Conservation (phyloP, 2,888 invertebrate species). For the Troilus luridus region DNA sequence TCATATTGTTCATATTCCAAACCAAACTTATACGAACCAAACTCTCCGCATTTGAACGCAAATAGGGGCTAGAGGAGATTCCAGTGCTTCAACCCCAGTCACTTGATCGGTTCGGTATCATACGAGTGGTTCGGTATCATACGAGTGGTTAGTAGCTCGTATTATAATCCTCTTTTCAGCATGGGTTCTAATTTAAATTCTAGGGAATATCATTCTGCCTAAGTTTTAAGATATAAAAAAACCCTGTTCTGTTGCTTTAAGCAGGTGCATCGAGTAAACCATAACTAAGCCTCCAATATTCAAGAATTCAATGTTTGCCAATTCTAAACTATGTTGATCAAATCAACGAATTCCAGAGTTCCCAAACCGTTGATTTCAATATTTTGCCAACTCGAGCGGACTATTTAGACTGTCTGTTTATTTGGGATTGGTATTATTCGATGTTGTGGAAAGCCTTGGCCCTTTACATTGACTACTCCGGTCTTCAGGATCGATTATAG, state of each 20-base stretch:
- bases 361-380: not conserved
- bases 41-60: too few species aligned
- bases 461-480: not conserved
- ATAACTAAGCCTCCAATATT: not conserved
- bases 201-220: not conserved
- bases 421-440: not conserved
- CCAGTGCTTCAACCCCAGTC: too few species aligned
- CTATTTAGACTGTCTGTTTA: not conserved
- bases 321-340: not conserved
- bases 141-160: too few species aligned
- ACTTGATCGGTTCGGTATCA: too few species aligned
- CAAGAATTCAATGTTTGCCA: not conserved
- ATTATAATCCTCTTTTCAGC: too few species aligned
- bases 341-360: not conserved
- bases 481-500: too few species aligned
- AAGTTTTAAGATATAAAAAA: not conserved
- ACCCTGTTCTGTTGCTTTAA: not conserved
- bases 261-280: not conserved
- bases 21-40: too few species aligned
- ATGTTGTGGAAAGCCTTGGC: not conserved
- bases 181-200: too few species aligned
- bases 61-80: too few species aligned
- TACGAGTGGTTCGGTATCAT: too few species aligned
- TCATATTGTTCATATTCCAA: too few species aligned
- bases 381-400: slow-evolving; percentile 8